Evolutionary conservation across 2,888 invertebrate genomes (phyloP), one percentile per base, ranked within the genome.

Genomic region (Lasioglossum malachurum): DNA sequence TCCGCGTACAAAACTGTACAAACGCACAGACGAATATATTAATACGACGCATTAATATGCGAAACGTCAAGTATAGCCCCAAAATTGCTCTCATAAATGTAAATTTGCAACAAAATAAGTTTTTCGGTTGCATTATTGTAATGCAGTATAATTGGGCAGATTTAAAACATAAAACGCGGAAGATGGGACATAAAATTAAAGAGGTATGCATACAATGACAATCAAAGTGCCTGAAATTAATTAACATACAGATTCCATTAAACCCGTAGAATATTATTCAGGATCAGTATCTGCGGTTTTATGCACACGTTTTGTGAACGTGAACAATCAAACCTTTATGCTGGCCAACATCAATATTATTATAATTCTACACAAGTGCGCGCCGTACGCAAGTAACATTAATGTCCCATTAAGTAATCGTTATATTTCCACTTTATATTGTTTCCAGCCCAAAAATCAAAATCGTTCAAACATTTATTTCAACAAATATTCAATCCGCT

Each of bases 41-140:
- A 84, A 86, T 79, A 41, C 53, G 71, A 23, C 35, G 27, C 77
- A 87, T 87, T 86, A 86, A 87, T 86, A 87, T 86, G 87, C 83
- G 83, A 77, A 81, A 83, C 83, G 78, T 86, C 80, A 78, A 80
- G 77, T 83, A 76, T 60, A 79, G 27, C 53, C 27, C 60, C 80
- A 79, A 83, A 83, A 86, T 87, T 82, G 82, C 78, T 44, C 75
- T 71, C 83, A 83, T 81, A 86, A 86, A 87, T 87, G 82, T 86
- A 83, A 86, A 86, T 80, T 69, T n/a, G 78, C 78, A 77, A 81
- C 60, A 83, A 86, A 87, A 87, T 86, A 87, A 87, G 83, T 86
- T 87, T 87, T 87, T 82, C 80, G 80, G 64, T 84, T 81, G 83
- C 73, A 83, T 86, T 86, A 86, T 83, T 83, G 78, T 80, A 83